Percentiles rank a stretch among this genome's conserved stretches.
These are phyloP conservation scores for Melipona quadrifasciata DNA, from an alignment of 1,140 invertebrate species.

Conservation along the genomic window DNA sequence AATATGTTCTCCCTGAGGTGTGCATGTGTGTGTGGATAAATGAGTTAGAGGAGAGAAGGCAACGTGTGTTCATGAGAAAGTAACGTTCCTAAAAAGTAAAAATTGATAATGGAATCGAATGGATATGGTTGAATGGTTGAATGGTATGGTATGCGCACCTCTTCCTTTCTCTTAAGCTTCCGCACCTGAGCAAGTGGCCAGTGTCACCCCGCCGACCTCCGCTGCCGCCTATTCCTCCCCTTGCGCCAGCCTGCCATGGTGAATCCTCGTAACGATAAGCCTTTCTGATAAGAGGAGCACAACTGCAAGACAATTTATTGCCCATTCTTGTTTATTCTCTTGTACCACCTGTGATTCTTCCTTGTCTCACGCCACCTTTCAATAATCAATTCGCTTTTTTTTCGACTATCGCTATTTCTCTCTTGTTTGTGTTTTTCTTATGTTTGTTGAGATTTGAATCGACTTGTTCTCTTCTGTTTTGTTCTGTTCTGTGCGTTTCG, in stretches of 20 bases:
- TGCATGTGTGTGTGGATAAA: conserved; percentile 37
- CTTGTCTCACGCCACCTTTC: conserved; percentile 31
- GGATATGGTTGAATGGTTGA: conserved; percentile 75
- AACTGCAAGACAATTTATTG: conserved; percentile 97
- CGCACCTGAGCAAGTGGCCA: conserved; percentile 95
- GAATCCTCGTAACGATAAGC: conserved; percentile 96
- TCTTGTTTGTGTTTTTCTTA: not conserved
- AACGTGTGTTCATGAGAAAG: not conserved
- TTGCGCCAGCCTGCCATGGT: conserved; percentile 89
- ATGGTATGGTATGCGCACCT: conserved; percentile 82
- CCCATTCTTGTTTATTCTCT: conserved; percentile 86
- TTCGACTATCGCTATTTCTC: not conserved
- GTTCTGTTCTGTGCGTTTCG: conserved; percentile 11
- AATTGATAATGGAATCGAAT: conserved; percentile 72
- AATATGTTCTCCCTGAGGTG: conserved; percentile 44
- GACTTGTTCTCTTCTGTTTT: not conserved
- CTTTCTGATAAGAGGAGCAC: conserved; percentile 95
- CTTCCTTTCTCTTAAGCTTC: conserved; percentile 82
- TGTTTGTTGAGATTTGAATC: not conserved
- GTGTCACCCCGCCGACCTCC: conserved; percentile 88
- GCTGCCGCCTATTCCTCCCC: conserved; percentile 70
- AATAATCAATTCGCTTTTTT: conserved; percentile 31
- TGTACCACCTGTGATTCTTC: conserved; percentile 51
- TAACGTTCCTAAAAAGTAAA: conserved; percentile 58
- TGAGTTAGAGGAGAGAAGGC: not conserved